Conservation (phyloP, 2,888 invertebrate species). For the Plebejus melissa region DNA sequence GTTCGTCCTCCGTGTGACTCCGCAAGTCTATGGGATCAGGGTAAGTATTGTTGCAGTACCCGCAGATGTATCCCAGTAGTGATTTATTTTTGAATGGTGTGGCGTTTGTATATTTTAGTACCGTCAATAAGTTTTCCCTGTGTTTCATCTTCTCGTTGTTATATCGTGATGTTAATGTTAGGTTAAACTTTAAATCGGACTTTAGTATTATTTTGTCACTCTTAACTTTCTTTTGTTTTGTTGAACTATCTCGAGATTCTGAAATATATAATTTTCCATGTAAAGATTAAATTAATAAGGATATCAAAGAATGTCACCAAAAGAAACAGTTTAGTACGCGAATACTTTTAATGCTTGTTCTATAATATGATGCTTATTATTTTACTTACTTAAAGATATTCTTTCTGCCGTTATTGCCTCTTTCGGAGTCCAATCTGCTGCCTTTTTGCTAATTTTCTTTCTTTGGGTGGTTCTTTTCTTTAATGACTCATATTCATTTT, state of each 20-base stretch:
- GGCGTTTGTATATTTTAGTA: constrained; percentile 58
- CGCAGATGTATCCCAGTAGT: constrained; percentile 55
- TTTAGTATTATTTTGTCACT: constrained; percentile 41
- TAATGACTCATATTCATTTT: constrained; percentile 32
- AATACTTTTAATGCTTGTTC: too few relatives aligned
- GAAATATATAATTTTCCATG: constrained; percentile 34
- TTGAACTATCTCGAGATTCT: constrained; percentile 46
- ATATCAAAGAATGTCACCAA: background rate
- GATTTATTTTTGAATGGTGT: constrained; percentile 60
- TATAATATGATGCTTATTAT: background rate
- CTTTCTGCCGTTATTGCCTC: background rate
- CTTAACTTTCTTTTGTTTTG: constrained; percentile 35
- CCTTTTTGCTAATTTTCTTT: constrained; percentile 30
- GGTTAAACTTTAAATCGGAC: constrained; percentile 43
- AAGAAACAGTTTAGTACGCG: too few relatives aligned
- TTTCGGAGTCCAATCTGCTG: background rate
- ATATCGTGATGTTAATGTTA: constrained; percentile 44
- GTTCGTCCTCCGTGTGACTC: constrained; percentile 44
- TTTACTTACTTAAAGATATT: constrained; percentile 28
- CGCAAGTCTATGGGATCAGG: constrained; percentile 57
- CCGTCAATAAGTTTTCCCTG: constrained; percentile 52
- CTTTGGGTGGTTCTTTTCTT: constrained; percentile 22
- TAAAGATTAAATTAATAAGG: background rate
- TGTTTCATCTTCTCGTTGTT: constrained; percentile 53
- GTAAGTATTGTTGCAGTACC: constrained; percentile 53